Conservation (phyloP, 1,140 invertebrate species). For the Orius insidiosus region DNA sequence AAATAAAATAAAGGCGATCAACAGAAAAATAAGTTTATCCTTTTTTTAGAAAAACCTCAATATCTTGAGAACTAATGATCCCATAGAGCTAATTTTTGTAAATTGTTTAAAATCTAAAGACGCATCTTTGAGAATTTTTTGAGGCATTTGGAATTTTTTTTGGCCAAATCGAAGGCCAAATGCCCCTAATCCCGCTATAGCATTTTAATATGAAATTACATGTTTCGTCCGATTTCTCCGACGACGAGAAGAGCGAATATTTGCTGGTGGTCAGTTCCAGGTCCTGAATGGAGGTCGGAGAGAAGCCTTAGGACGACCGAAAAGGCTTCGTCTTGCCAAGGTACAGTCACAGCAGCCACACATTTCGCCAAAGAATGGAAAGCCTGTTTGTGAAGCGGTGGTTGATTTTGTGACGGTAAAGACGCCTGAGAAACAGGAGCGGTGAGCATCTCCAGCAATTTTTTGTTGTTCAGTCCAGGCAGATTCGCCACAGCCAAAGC, state of each 20-base stretch:
- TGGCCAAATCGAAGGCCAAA: too few species aligned
- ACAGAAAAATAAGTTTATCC: background rate
- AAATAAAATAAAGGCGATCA: conserved; percentile 17
- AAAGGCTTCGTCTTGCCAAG: conserved; percentile 49
- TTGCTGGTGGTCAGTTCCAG: conserved; percentile 58
- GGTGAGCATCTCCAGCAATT: conserved; percentile 56
- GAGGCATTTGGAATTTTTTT: background rate
- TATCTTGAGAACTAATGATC: too few species aligned
- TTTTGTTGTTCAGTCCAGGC: conserved; percentile 59
- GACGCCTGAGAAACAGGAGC: conserved; percentile 31
- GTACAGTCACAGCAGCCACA: conserved; percentile 78
- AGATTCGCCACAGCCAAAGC: conserved; percentile 66
- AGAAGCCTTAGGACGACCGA: conserved; percentile 75
- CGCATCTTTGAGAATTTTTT: background rate
- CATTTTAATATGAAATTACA: too few species aligned
- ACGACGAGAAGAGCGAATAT: conserved; percentile 86
- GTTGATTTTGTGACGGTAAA: conserved; percentile 22
- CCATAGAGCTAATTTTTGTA: too few species aligned
- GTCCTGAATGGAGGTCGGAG: conserved; percentile 52
- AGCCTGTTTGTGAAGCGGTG: conserved; percentile 29
- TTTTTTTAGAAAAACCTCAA: too few species aligned
- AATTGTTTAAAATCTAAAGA: too few species aligned
- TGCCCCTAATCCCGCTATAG: too few species aligned
- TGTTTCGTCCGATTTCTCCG: conserved; percentile 87
- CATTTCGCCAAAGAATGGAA: conserved; percentile 89